Conservation (phyloP, 2,888 invertebrate genomes). For the Cinara cedri region DNA sequence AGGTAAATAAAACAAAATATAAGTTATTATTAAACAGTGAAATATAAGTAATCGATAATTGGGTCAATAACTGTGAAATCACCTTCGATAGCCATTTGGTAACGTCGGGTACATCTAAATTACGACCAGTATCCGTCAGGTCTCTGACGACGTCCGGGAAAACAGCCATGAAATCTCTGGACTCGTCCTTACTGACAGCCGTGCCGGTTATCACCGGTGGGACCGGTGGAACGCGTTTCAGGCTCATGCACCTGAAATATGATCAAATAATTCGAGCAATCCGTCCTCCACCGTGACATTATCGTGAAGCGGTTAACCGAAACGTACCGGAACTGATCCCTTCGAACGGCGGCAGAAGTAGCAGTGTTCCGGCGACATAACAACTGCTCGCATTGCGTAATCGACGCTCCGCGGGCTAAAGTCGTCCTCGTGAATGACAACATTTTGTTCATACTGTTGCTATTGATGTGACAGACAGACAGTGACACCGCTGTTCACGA, state of each 20-base stretch:
- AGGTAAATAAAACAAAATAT: slow-evolving; percentile 8
- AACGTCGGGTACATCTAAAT: slow-evolving; percentile 78
- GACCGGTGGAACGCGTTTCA: slow-evolving; percentile 32
- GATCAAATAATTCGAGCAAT: background rate
- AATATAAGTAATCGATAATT: too few relatives aligned
- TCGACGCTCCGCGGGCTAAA: background rate
- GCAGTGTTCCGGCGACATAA: too few relatives aligned
- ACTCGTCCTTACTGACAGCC: slow-evolving; percentile 78
- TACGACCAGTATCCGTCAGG: slow-evolving; percentile 77
- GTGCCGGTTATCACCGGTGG: slow-evolving; percentile 66
- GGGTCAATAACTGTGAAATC: too few relatives aligned
- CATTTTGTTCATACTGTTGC: slow-evolving; percentile 23
- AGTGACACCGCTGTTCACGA: too few relatives aligned
- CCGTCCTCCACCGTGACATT: too few relatives aligned
- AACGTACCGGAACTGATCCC: background rate
- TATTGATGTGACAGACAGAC: too few relatives aligned
- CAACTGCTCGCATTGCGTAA: background rate
- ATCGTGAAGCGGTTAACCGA: too few relatives aligned
- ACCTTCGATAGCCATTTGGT: slow-evolving; percentile 83
- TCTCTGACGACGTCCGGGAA: slow-evolving; percentile 87
- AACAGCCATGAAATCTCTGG: slow-evolving; percentile 84
- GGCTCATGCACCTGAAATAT: slow-evolving; percentile 4
- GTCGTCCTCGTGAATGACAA: background rate
- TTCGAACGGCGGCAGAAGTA: background rate
- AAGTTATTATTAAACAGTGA: too few relatives aligned